A percentile compares a stretch with the other conserved stretches of the same genome.
phyloP scores from a whole-genome alignment of 2,888 invertebrate species.

The Patella ulyssiponensis region DNA sequence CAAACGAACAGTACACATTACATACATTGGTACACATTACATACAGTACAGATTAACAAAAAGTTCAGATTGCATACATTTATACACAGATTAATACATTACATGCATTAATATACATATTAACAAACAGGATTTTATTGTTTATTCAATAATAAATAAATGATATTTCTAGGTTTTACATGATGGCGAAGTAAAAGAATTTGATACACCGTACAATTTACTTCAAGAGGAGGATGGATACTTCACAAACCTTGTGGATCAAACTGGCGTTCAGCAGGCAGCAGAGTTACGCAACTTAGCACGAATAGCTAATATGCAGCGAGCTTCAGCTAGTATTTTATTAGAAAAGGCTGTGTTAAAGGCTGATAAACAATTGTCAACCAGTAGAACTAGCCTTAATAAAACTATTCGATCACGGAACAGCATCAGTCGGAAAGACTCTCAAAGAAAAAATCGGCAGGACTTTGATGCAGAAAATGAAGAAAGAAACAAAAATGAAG shows the following conservation, averaged over 20 bases:
- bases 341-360: conserved; percentile 40
- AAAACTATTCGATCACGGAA: not conserved
- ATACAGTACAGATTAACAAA: too few relatives aligned
- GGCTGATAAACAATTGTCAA: conserved; percentile 37
- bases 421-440: conserved; percentile 1
- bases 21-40: too few relatives aligned
- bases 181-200: conserved; percentile 82
- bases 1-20: too few relatives aligned
- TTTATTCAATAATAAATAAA: not conserved
- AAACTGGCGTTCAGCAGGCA: conserved; percentile 41
- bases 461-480: not conserved
- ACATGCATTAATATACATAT: not conserved
- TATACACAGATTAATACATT: too few relatives aligned
- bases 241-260: conserved; percentile 67
- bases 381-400: conserved; percentile 25
- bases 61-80: too few relatives aligned
- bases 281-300: conserved; percentile 41
- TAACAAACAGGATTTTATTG: not conserved
- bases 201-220: conserved; percentile 81
- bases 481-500: too few relatives aligned
- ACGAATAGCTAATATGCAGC: conserved; percentile 37
- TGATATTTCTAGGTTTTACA: conserved; percentile 77
- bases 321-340: conserved; percentile 39
- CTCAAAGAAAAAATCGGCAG: not conserved
- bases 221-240: conserved; percentile 62